Base-by-base conservation (phyloP, 2,797 vertebrate species). In the Valencia hispanica region DNA sequence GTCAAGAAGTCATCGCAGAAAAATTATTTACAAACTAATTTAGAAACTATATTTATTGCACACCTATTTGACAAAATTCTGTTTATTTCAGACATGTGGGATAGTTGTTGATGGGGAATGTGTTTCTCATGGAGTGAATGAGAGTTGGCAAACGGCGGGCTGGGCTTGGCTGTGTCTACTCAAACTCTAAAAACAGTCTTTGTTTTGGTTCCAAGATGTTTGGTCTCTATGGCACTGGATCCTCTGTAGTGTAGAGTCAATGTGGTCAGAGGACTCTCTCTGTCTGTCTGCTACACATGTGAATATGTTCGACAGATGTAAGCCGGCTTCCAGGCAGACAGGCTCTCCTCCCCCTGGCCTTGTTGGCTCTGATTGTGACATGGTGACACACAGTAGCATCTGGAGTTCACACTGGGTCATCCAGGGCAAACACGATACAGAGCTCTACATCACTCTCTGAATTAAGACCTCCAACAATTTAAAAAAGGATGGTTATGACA, bases 241-340 rank as follows among this genome's bases (percentile, higher is more conserved):
- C 76, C 68, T 66, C 68, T 82, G 86, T 74, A 83, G 84, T 39
- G 69, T 77, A 63, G 81, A 87, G 86, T 86, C 85, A 77, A 88
- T 91, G 91, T 89, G 84, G 88, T 91, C 88, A 87, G 85, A 92
- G 87, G 84, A 88, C 81, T 84, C 88, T 86, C 84, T 84, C 81
- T 70, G 86, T 88, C 88, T 85, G 86, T 93, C 89, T 88, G 89
- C 86, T 88, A 89, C 91, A 94, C 89, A 90, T 93, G 89, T 91
- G 92, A 91, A 94, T 95, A 90, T 95, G 94, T 92, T 94, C 88
- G 90, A 92, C 95, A 96, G 95, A 96, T 96, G 95, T 94, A 94
- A 50, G 88, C 91, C 84, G 87, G 90, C 92, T 94, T 88, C 84
- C 86, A 92, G 91, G 90, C 90, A 94, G 89, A 87, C 86, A 91